phyloP scores from a whole-genome alignment of 2,888 invertebrate species.

The Liposcelis brunnea region DNA sequence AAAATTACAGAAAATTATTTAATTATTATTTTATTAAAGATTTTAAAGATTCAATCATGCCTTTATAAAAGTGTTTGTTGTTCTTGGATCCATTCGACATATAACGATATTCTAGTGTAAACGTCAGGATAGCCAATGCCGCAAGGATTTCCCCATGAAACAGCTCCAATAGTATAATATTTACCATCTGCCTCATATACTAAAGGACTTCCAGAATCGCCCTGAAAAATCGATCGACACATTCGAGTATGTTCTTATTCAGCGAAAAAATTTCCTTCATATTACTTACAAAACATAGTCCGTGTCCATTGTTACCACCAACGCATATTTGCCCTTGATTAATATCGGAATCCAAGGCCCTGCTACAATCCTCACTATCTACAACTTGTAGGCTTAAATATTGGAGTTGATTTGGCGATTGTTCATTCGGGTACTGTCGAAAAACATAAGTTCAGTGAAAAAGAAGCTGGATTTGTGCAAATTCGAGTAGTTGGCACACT shows the following conservation, averaged over 20 bases:
- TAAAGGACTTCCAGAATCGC: constrained; percentile 12
- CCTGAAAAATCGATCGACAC: neutral
- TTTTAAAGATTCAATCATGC: too few relatives aligned
- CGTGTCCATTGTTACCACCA: constrained; percentile 12
- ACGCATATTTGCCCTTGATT: constrained; percentile 12
- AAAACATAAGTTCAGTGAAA: constrained; percentile 7
- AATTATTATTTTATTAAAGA: too few relatives aligned
- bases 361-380: constrained; percentile 3
- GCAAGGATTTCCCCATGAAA: constrained; percentile 30
- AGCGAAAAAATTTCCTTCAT: neutral
- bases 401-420: constrained; percentile 8
- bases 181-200: constrained; percentile 7
- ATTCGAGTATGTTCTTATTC: neutral
- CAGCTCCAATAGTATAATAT: constrained; percentile 24
- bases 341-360: neutral
- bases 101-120: constrained; percentile 27
- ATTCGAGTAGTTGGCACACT: constrained; percentile 4
- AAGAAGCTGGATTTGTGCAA: constrained; percentile 11
- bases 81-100: constrained; percentile 25
- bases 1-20: too few relatives aligned
- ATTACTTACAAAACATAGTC: constrained; percentile 14
- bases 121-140: constrained; percentile 28
- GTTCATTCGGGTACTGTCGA: constrained; percentile 2
- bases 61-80: constrained; percentile 4
- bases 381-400: constrained; percentile 3